Conservation (phyloP, 2,888 invertebrate species). For the Tetheella fluctuosa region DNA sequence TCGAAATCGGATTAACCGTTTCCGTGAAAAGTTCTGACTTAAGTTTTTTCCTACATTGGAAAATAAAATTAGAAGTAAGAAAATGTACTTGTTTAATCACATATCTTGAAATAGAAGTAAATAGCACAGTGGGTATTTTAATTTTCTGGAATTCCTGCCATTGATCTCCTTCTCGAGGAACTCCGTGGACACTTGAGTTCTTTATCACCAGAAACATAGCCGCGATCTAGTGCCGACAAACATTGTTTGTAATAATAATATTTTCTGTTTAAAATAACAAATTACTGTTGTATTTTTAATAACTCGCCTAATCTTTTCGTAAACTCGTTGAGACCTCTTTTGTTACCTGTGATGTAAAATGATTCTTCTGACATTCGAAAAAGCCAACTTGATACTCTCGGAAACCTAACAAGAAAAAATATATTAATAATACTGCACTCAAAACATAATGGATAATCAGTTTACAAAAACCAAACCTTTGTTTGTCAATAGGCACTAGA, state of each 20-base stretch:
- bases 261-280: conserved; percentile 24
- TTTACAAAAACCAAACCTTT: conserved; percentile 38
- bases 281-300: conserved; percentile 44
- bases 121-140: conserved; percentile 20
- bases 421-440: not conserved
- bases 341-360: conserved; percentile 62
- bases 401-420: conserved; percentile 47
- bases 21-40: too few relatives aligned
- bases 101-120: not conserved
- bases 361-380: conserved; percentile 56
- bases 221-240: conserved; percentile 57
- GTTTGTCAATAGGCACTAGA: conserved; percentile 58
- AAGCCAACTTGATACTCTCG: conserved; percentile 56
- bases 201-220: conserved; percentile 39
- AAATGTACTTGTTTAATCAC: not conserved
- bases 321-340: conserved; percentile 65
- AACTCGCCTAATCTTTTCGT: conserved; percentile 70
- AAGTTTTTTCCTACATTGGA: too few relatives aligned
- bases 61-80: not conserved
- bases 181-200: conserved; percentile 60
- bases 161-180: conserved; percentile 52
- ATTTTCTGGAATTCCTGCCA: conserved; percentile 28
- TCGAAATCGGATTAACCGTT: too few relatives aligned
- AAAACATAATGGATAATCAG: not conserved
- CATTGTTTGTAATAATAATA: conserved; percentile 30